Evolutionary conservation across 2,888 invertebrate species (phyloP).

Genomic region (Trachelus iudaicus): DNA sequence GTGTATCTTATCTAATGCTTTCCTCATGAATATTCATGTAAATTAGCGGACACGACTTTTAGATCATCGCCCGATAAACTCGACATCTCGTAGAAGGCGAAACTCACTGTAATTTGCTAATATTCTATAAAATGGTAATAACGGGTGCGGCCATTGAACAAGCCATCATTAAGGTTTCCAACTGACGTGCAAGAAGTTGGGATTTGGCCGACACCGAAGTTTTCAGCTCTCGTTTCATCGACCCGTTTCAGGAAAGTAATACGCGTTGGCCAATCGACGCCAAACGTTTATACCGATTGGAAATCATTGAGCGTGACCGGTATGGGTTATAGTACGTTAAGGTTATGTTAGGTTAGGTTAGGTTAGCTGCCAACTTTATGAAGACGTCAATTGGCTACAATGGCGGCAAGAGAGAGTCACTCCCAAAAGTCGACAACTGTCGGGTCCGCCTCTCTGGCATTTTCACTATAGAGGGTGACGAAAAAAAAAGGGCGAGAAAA

Average conservation of each 20-base stretch:
- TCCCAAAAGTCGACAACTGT: slow-evolving; percentile 1
- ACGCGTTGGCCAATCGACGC: not conserved
- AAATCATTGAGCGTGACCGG: not conserved
- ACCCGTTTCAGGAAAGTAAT: not conserved
- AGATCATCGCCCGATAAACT: not conserved
- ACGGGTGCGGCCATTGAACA: not conserved
- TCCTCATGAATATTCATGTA: not conserved
- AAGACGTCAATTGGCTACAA: slow-evolving; percentile 1
- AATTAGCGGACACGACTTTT: not conserved
- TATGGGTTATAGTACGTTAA: not conserved
- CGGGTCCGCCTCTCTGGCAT: not conserved
- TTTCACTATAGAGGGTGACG: not conserved
- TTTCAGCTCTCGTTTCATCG: not conserved
- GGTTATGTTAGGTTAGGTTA: not conserved
- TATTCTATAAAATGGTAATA: not conserved
- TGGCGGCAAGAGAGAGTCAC: not conserved
- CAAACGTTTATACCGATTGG: not conserved
- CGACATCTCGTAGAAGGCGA: not conserved
- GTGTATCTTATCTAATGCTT: not conserved
- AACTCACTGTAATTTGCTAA: not conserved
- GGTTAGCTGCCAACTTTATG: not conserved
- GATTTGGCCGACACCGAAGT: not conserved
- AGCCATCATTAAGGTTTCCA: not conserved
- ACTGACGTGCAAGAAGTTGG: not conserved
- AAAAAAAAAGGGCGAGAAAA: not conserved